A percentile compares a stretch with the other conserved stretches of the same genome.
These are phyloP conservation scores for Aethina tumida DNA, from an alignment of 1,140 invertebrate species.

Conservation along the genomic window DNA sequence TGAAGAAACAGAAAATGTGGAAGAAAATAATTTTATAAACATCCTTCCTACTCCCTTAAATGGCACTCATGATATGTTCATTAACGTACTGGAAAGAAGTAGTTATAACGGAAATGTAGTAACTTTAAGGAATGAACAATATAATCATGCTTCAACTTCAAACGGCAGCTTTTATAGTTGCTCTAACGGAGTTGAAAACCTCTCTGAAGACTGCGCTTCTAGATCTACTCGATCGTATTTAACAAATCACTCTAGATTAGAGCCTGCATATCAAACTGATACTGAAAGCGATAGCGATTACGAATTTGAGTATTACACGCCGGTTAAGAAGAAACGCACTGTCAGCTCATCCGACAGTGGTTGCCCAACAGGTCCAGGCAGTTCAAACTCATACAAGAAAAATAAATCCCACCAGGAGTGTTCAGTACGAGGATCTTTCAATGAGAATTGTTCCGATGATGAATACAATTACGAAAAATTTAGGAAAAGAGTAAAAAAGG, in stretches of 20 bases:
- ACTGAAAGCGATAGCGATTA: conserved; percentile 30
- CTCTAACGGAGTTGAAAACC: too few species aligned
- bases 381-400: conserved; percentile 28
- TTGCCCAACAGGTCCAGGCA: conserved; percentile 30
- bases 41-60: conserved; percentile 46
- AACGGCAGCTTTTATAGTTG: too few species aligned
- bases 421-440: conserved; percentile 8
- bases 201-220: too few species aligned
- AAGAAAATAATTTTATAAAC: conserved; percentile 37
- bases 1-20: conserved; percentile 13
- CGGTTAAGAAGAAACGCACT: conserved; percentile 20
- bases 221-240: too few species aligned
- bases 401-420: conserved; percentile 38
- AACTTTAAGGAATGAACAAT: too few species aligned
- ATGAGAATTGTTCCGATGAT: conserved; percentile 25
- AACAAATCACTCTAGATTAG: too few species aligned
- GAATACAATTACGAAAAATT: conserved; percentile 41
- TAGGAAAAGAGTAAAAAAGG: conserved; percentile 42
- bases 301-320: conserved; percentile 19
- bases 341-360: conserved; percentile 26
- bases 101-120: conserved; percentile 19
- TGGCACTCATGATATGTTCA: conserved; percentile 41
- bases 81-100: conserved; percentile 38
- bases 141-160: too few species aligned
- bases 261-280: too few species aligned